Evolutionary conservation across 2,888 invertebrate genomes (phyloP).

Genomic region (Polymixis lichenea): DNA sequence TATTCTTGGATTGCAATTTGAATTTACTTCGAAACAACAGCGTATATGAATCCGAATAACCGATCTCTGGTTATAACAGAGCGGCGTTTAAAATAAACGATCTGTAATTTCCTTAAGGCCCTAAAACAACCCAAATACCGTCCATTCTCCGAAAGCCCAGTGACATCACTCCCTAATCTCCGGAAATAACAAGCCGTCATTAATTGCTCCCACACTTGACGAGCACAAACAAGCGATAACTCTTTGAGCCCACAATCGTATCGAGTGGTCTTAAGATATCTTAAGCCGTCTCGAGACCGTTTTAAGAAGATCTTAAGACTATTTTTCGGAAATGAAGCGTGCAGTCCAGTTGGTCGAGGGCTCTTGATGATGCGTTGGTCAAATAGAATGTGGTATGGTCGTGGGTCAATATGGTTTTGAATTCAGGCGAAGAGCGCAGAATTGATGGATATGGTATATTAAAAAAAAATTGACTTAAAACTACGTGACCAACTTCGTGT

Average conservation of each 20-base stretch:
- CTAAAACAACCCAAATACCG: background rate
- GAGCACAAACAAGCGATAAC: constrained; percentile 63
- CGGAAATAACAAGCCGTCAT: constrained; percentile 57
- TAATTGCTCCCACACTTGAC: constrained; percentile 59
- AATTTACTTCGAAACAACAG: no score
- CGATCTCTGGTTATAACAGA: no score
- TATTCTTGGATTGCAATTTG: no score
- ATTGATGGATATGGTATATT: no score
- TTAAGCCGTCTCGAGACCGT: constrained; percentile 48
- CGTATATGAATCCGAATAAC: no score
- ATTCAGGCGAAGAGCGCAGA: constrained; percentile 36
- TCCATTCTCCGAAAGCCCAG: constrained; percentile 27
- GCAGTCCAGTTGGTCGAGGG: constrained; percentile 73
- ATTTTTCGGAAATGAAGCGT: constrained; percentile 81
- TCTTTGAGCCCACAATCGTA: constrained; percentile 65
- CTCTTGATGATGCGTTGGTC: constrained; percentile 70
- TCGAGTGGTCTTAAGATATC: constrained; percentile 67
- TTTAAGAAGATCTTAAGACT: constrained; percentile 49
- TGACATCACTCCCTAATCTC: constrained; percentile 58
- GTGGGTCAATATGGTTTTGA: constrained; percentile 72
- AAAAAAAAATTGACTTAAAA: no score
- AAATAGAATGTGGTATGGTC: constrained; percentile 63
- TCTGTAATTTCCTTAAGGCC: background rate
- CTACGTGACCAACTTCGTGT: no score
- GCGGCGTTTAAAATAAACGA: background rate